Conservation (phyloP, 2,888 invertebrate genomes). For the Netelia virgata region DNA sequence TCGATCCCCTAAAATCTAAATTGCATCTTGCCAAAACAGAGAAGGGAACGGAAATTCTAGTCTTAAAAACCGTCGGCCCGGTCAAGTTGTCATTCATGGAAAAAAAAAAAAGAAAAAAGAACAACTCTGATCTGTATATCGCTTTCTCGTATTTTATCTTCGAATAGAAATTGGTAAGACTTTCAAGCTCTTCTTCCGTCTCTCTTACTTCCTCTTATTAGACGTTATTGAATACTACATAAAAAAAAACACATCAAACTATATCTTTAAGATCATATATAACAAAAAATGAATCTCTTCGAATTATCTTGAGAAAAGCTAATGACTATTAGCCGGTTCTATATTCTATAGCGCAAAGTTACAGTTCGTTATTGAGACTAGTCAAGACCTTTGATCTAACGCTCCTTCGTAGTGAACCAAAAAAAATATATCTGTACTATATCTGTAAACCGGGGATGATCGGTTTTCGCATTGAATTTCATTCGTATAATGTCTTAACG, state of each 20-base stretch:
- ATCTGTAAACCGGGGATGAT: conserved; percentile 42
- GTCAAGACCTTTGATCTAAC: conserved; percentile 55
- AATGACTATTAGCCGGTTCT: conserved; percentile 58
- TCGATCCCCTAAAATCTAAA: conserved; percentile 50
- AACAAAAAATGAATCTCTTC: conserved; percentile 33
- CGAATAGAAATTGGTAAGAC: conserved; percentile 48
- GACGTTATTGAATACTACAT: conserved; percentile 52
- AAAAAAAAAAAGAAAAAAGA: conserved; percentile 31
- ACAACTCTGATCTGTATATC: conserved; percentile 46
- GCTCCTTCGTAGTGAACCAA: conserved; percentile 31
- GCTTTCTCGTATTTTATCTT: conserved; percentile 61
- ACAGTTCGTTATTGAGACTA: conserved; percentile 44
- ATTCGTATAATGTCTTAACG: neutral
- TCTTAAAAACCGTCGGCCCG: conserved; percentile 62
- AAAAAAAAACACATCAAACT: conserved; percentile 45
- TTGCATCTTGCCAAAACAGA: conserved; percentile 51
- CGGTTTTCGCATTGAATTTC: neutral
- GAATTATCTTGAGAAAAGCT: conserved; percentile 27
- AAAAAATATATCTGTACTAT: conserved; percentile 29
- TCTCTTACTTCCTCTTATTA: conserved; percentile 59
- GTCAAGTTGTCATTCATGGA: conserved; percentile 60
- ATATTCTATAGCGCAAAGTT: conserved; percentile 48
- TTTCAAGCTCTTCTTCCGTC: conserved; percentile 59
- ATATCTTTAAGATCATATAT: conserved; percentile 35
- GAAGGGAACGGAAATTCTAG: conserved; percentile 70